These are phyloP conservation scores for Drosophila suzukii DNA, from an alignment of 1,140 invertebrate genomes.

Conservation along the genomic window DNA sequence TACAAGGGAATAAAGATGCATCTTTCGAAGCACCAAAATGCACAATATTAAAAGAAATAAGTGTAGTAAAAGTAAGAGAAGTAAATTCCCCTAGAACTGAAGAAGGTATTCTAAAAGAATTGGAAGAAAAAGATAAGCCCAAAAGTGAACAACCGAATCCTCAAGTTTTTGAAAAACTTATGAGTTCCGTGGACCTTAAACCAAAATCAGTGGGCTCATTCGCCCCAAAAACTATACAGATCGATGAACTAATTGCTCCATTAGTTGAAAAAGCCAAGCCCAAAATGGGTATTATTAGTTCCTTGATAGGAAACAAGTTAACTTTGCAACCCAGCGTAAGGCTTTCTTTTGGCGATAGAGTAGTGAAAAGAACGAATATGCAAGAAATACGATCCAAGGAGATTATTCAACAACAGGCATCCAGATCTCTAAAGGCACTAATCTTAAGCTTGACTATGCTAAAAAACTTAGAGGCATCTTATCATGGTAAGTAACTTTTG, in stretches of 20 bases:
- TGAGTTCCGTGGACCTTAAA: no score
- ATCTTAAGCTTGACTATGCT: background rate
- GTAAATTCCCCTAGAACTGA: background rate
- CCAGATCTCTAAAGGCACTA: background rate
- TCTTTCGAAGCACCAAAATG: background rate
- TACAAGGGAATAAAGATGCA: background rate
- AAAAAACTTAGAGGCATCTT: background rate
- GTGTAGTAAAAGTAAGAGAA: background rate
- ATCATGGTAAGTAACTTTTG: background rate
- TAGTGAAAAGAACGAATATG: background rate
- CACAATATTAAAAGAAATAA: background rate
- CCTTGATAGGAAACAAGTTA: conserved; percentile 5
- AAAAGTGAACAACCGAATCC: background rate
- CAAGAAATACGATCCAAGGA: background rate
- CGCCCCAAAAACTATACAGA: background rate
- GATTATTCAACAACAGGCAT: conserved; percentile 7
- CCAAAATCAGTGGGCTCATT: background rate
- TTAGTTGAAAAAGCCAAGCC: background rate
- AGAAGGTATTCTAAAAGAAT: background rate
- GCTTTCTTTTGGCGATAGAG: conserved; percentile 15
- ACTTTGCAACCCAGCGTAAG: conserved; percentile 6
- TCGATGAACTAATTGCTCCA: background rate
- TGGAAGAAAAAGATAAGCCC: background rate
- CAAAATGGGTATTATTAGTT: background rate
- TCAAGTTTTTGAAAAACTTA: background rate